Evolutionary conservation across 2,113 vertebrate genomes (phyloP), one percentile per base, ranked within the genome.

Genomic region (Oriolus oriolus): DNA sequence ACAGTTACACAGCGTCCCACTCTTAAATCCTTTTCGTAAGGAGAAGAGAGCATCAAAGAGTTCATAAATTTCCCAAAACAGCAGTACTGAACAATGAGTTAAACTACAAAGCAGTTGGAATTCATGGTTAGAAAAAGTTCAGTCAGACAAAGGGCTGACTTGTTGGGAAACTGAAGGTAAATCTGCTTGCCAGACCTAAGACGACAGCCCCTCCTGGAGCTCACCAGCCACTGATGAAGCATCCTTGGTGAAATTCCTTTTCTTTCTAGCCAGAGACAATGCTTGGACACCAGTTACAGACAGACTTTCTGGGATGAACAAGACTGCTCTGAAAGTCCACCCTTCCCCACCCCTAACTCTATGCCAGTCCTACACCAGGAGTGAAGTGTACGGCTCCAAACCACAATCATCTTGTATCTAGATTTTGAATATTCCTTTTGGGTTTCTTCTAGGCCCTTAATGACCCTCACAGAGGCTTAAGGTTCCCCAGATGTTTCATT

Each of bases 51-150:
- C 81, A 93, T 93, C 77, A 93, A 84, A 93, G 84, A 81, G 45
- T 81, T 93, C 68, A 81, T 89, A 87, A 94, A 77, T 87, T 84
- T 64, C 45, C 64, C 60, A 11, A 70, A 93, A 60, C 31, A 70
- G 68, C 64, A 65, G 41, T 61, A 94, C 12, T 57, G 84, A 93
- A 74, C 71, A 77, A 84, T 16, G 63, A 94, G 47, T 71, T 87
- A 69, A 76, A 96, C 73, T 73, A 94, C 94, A 89, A 95, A 94
- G 87, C 50, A 81, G n/a, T 44, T 80, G 70, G 81, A 91, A 93
- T 84, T 87, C 80, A 53, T 59, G 63, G 68, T 60, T 87, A 64
- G 66, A 75, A 88, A 73, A 77, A 27, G 37, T 77, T 77, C 50
- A 81, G 64, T 87, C 54, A 94, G 83, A 90, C 56, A 88, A 89